Evolutionary conservation across 2,797 vertebrate species (phyloP).

Genomic region (Hippopotamyrus pictus): DNA sequence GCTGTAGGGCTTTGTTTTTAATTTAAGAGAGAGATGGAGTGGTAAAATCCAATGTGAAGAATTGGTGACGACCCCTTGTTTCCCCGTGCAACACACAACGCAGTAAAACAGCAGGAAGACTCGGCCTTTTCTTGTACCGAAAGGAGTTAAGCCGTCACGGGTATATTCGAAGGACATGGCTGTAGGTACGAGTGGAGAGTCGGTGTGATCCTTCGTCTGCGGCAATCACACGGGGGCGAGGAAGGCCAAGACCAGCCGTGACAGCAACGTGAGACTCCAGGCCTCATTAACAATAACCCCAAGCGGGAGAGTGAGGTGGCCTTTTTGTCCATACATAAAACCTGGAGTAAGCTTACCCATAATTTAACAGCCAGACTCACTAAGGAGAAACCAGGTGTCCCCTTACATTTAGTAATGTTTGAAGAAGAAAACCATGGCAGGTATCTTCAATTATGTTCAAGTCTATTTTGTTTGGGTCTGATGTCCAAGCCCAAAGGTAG

Average conservation of each 20-base stretch:
- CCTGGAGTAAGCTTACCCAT: neutral
- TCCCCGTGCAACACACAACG: slow-evolving; percentile 57
- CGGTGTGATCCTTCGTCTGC: slow-evolving; percentile 15
- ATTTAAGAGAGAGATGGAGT: slow-evolving; percentile 41
- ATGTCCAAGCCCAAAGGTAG: neutral
- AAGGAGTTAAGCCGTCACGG: slow-evolving; percentile 56
- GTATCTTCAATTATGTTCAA: neutral
- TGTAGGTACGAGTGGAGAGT: slow-evolving; percentile 71
- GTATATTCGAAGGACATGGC: slow-evolving; percentile 56
- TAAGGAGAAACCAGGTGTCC: neutral
- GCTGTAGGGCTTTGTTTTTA: slow-evolving; percentile 57
- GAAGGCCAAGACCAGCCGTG: neutral
- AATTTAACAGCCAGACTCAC: neutral
- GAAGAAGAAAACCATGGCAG: neutral
- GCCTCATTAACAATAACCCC: neutral
- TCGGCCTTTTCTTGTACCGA: slow-evolving; percentile 46
- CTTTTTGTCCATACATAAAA: neutral
- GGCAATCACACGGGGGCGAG: slow-evolving; percentile 52
- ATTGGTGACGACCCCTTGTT: slow-evolving; percentile 41
- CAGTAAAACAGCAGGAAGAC: slow-evolving; percentile 52
- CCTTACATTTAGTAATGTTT: neutral
- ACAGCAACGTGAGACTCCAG: neutral
- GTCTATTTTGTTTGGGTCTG: neutral
- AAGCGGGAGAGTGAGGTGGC: neutral
- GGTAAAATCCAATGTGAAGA: slow-evolving; percentile 52